phyloP scores from a whole-genome alignment of 2,797 vertebrate genomes.

The Phylloscopus collybita region DNA sequence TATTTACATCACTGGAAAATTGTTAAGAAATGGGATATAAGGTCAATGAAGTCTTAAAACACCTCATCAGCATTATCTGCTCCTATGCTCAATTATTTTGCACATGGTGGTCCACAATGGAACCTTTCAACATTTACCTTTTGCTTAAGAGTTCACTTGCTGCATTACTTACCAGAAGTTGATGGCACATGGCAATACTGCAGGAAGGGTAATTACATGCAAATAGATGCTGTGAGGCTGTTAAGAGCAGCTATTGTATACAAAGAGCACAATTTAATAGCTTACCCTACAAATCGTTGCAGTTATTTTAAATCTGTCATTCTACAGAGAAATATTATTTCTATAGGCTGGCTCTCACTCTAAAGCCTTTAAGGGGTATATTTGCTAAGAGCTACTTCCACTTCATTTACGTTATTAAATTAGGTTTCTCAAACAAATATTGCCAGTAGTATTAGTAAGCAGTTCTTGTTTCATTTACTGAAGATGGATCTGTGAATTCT shows the following conservation, averaged over 20 bases:
- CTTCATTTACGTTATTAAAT: conserved; percentile 60
- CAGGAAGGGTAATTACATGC: conserved; percentile 25
- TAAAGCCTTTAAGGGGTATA: conserved; percentile 42
- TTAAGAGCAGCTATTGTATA: conserved; percentile 1
- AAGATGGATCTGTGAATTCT: conserved; percentile 18
- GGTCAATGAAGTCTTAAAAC: not conserved
- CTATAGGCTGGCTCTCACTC: conserved; percentile 15
- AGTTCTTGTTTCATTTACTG: not conserved
- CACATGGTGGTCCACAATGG: not conserved
- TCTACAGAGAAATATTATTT: conserved; percentile 31
- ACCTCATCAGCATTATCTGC: conserved; percentile 23
- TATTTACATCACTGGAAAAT: not conserved
- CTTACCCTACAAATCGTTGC: conserved; percentile 19
- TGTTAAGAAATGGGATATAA: not conserved
- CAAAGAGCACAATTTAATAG: conserved; percentile 10
- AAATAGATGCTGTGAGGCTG: conserved; percentile 27
- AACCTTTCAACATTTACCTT: conserved; percentile 25
- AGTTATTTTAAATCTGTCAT: conserved; percentile 28
- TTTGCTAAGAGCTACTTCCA: conserved; percentile 43
- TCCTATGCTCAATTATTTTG: conserved; percentile 19
- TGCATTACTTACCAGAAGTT: not conserved
- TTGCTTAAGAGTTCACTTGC: not conserved
- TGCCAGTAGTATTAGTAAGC: conserved; percentile 33
- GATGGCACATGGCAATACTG: not conserved
- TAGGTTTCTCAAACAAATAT: conserved; percentile 50